These are phyloP conservation scores for Poicephalus meyeri DNA, from an alignment of 2,113 vertebrate species.

Conservation along the genomic window DNA sequence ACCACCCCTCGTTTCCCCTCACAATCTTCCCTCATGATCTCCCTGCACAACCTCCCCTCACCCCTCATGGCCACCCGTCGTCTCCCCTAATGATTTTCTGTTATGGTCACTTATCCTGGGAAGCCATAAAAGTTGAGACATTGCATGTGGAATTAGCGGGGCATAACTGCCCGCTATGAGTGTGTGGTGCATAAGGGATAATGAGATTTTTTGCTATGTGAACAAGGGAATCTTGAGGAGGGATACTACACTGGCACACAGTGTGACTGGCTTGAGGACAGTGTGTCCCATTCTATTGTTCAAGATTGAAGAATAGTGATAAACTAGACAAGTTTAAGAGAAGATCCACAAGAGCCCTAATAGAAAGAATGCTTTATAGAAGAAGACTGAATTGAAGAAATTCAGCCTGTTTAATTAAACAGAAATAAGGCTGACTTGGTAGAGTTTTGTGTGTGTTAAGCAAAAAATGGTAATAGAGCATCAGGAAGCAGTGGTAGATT, in stretches of 20 bases:
- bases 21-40: background rate
- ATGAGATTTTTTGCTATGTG: background rate
- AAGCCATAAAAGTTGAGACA: background rate
- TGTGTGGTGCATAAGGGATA: background rate
- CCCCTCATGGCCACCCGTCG: background rate
- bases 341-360: background rate
- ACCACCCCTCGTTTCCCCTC: background rate
- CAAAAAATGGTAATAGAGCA: background rate
- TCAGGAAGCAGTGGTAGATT: background rate
- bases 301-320: background rate
- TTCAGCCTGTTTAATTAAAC: background rate
- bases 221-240: background rate
- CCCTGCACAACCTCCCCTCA: background rate
- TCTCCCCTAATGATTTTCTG: background rate
- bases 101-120: background rate
- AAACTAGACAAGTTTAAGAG: background rate
- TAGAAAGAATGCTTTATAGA: background rate
- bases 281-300: background rate
- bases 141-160: background rate
- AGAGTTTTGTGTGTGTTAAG: background rate
- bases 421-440: background rate
- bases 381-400: background rate
- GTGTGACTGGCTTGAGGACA: background rate
- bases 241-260: background rate
- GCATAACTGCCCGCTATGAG: background rate